These are phyloP conservation scores for Microctenopoma steveboyesi DNA, from an alignment of 2,797 vertebrate genomes.

Conservation along the genomic window DNA sequence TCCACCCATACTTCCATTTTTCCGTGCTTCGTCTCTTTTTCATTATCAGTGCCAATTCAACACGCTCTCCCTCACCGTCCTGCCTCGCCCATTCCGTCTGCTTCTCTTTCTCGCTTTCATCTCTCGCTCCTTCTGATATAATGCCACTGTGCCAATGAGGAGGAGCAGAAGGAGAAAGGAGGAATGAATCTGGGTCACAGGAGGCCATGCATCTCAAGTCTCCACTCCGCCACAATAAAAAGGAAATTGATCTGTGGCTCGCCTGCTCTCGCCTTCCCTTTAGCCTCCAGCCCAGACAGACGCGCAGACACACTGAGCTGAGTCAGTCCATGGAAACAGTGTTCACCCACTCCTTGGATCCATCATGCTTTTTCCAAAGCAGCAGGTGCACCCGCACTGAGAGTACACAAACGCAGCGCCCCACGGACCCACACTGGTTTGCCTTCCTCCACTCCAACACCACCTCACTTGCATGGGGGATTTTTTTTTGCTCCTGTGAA, in stretches of 20 bases:
- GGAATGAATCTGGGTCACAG: conserved; percentile 85
- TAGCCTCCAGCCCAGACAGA: conserved; percentile 31
- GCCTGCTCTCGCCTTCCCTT: conserved; percentile 51
- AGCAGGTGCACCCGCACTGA: conserved; percentile 64
- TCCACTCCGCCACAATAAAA: conserved; percentile 70
- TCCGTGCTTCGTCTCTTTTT: conserved; percentile 18
- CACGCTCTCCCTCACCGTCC: neutral
- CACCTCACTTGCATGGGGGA: neutral
- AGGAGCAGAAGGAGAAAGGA: conserved; percentile 71
- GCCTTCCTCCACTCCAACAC: conserved; percentile 9
- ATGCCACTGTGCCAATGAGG: conserved; percentile 67
- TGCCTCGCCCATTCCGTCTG: conserved; percentile 16
- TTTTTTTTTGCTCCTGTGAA: conserved; percentile 17
- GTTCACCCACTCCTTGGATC: conserved; percentile 62
- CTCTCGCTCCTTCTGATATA: conserved; percentile 53
- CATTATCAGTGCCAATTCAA: conserved; percentile 30
- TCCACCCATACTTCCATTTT: conserved; percentile 17
- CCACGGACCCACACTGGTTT: conserved; percentile 33
- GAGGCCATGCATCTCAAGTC: conserved; percentile 86
- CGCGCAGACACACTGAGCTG: conserved; percentile 31
- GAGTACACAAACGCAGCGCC: conserved; percentile 31
- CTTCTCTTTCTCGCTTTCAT: conserved; percentile 31
- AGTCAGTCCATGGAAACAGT: conserved; percentile 51
- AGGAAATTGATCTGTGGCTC: conserved; percentile 77
- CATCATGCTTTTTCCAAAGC: conserved; percentile 56